Evolutionary conservation across 2,888 invertebrate genomes (phyloP), one percentile per base, ranked within the genome.

Genomic region (Rotaria macrura): DNA sequence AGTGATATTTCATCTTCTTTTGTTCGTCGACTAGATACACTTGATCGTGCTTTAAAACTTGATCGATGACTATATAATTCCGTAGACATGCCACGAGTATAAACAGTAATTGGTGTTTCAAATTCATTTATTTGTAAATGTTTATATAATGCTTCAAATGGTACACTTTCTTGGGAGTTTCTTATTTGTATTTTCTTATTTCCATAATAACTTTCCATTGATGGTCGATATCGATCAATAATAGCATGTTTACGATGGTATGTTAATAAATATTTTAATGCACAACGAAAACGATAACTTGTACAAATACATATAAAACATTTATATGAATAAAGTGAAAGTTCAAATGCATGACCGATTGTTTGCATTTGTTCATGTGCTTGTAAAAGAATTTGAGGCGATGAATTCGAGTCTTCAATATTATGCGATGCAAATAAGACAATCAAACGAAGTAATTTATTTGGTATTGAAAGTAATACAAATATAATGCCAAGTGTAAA

Each of bases 1-100:
- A 79, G n/a, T 25, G 79, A 79, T 43, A 79, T 79, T 43, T 79
- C 43, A n/a, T 79, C 79, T 79, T 79, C 79, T 79, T 43, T 79
- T 79, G 79, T 79, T 79, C 43, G 40, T 79, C 79, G 40, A 79
- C 79, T 79, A 9, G n/a, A 79, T 79, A 79, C 25, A n/a, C 79
- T 79, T 43, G n/a, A 20, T 14, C 79, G 79, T 79, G 40, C n/a
- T 43, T 43, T 79, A 25, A 9, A 14, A 34, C 65, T 34, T 6
- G 12, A 20, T 34, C 34, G 65, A 65, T 65, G 20, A 65, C 6
- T 65, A 65, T 65, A 34, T 34, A 20, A 38, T 57, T 29, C n/a
- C 14, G 29, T 1, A 29, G 55, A 12, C 9, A 29, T 0, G 29
- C 12, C 29, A 57, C 20, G 17, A 34, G 34, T 17, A 20, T 34